These are phyloP conservation scores for Mylabris phalerata DNA, from an alignment of 1,140 invertebrate species.

Conservation along the genomic window DNA sequence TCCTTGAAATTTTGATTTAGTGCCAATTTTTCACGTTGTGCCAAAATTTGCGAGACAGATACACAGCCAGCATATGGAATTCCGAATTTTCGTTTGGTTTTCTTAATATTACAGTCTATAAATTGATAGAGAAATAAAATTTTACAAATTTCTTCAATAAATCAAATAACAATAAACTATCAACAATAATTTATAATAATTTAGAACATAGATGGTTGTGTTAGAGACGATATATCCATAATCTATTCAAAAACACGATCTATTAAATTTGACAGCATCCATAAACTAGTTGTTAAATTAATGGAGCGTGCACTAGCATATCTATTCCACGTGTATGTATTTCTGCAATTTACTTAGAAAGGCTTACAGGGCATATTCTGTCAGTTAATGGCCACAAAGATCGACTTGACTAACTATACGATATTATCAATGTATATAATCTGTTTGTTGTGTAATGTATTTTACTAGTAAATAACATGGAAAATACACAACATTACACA, in stretches of 20 bases:
- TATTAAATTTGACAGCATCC: constrained; percentile 23
- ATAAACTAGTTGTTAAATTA: constrained; percentile 24
- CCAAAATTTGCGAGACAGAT: constrained; percentile 59
- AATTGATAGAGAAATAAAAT: no score
- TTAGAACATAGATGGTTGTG: no score
- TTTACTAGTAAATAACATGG: constrained; percentile 14
- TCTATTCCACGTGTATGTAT: constrained; percentile 6
- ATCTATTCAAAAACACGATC: constrained; percentile 20
- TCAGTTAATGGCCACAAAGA: constrained; percentile 5
- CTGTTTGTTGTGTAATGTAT: constrained; percentile 4
- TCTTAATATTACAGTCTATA: constrained; percentile 51
- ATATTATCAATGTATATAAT: neutral
- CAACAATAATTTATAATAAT: no score
- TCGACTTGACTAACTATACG: neutral
- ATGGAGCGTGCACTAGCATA: constrained; percentile 18
- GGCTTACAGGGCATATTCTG: constrained; percentile 11
- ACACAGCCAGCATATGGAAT: constrained; percentile 51
- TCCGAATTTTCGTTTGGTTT: constrained; percentile 57
- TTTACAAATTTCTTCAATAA: no score
- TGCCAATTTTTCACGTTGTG: constrained; percentile 52
- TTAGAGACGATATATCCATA: neutral
- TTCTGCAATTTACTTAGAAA: constrained; percentile 17
- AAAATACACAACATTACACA: constrained; percentile 17
- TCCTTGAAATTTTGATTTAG: constrained; percentile 40
- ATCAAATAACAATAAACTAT: constrained; percentile 12